Base-by-base conservation (phyloP, 2,888 invertebrate species). In the Trissolcus brochymenae region DNA sequence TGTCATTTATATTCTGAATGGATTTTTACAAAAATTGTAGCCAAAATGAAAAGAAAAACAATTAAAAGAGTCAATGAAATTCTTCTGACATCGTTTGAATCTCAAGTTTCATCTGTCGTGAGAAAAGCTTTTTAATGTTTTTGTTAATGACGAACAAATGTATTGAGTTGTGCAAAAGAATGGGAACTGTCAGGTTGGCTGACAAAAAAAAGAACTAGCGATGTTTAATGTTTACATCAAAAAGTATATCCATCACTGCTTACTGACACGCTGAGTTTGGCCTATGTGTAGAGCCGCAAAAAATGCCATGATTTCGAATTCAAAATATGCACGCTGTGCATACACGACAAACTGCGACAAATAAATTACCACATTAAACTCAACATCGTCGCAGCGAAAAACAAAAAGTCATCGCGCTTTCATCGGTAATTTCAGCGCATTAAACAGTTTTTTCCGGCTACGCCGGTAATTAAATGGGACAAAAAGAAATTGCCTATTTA, bases 171-270 rank as follows among this genome's bases (percentile, higher is more conserved):
- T 73, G 60, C 43, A 72, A 72, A 57, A 72, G 72, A 53, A 56
- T 60, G 55, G 29, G 73, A 61, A 73, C 66, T 53, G 56, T 25
- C 19, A 56, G 4, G 17, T 17, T 9, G 35, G 35, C 6, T 35
- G 41, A 51, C 51, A 17, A 35, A 17, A 29, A 17, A 56, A 40
- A 19, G 49, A 54, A 55, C 60, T 66, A 66, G 55, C 25, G 66
- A 54, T 65, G 43, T 61, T 61, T 35, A 35, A 51, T 46, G 29
- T 19, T 74, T 55, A 57, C 56, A 60, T 46, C 35, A 62, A 67
- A 67, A 62, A 74, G 61, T 67, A 62, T 56, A 62, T 74, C 60
- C 62, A 62, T 74, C 74, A 74, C 55, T 66, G 56, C 54, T 66
- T 53, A 73, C 66, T 72, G 72, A 72, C 72, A 59, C 41, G 60